A percentile compares a stretch with the other conserved stretches of the same genome.
Conservation (phyloP, 2,888 invertebrate genomes). For the Lacanobia oleracea region DNA sequence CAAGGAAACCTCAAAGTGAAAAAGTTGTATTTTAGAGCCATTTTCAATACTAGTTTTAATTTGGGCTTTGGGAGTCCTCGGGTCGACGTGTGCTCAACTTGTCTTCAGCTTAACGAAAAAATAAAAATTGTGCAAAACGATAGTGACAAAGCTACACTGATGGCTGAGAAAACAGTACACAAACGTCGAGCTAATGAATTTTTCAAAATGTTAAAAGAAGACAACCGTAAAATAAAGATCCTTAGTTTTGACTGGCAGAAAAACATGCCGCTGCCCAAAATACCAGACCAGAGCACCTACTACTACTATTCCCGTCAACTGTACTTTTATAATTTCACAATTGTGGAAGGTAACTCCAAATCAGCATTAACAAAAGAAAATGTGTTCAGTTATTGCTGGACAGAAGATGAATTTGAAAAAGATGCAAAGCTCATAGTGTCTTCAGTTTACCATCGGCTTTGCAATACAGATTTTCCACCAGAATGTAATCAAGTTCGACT, state of each 20-base stretch:
- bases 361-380: conserved; percentile 51
- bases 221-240: conserved; percentile 45
- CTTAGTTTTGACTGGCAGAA: conserved; percentile 65
- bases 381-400: conserved; percentile 52
- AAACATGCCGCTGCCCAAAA: conserved; percentile 58
- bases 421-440: conserved; percentile 47
- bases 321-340: conserved; percentile 69
- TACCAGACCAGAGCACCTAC: conserved; percentile 58
- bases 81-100: conserved; percentile 45
- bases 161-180: conserved; percentile 56
- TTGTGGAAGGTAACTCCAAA: conserved; percentile 67
- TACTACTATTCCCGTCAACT: conserved; percentile 31
- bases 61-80: conserved; percentile 56
- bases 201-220: conserved; percentile 53
- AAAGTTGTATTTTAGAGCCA: conserved; percentile 12
- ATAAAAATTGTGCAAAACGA: conserved; percentile 54
- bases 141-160: conserved; percentile 44
- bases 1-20: not conserved
- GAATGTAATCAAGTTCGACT: conserved; percentile 28
- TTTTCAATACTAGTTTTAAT: conserved; percentile 48
- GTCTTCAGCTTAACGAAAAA: conserved; percentile 41
- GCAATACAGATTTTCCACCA: conserved; percentile 19
- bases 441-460: conserved; percentile 46
- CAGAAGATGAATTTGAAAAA: conserved; percentile 32
- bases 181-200: conserved; percentile 58